These are phyloP conservation scores for Meteorus sp. DNA, from an alignment of 1,140 invertebrate species.

Conservation along the genomic window DNA sequence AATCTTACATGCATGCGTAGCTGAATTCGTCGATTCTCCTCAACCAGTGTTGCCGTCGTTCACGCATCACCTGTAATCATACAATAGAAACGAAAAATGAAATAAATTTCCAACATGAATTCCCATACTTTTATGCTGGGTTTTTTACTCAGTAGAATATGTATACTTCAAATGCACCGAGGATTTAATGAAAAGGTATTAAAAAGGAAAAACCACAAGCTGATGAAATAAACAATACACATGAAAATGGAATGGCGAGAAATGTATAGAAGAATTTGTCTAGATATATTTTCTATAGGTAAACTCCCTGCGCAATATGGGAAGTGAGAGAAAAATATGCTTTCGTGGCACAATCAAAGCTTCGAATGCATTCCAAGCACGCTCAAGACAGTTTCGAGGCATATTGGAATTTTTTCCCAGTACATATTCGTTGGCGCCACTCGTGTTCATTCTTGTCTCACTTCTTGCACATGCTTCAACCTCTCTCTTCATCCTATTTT, in stretches of 20 bases:
- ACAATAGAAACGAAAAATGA: conserved; percentile 9
- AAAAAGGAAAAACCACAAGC: no score
- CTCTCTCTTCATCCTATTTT: no score
- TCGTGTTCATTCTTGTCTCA: no score
- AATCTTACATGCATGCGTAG: neutral
- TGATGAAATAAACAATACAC: no score
- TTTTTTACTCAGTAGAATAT: no score
- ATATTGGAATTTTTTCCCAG: conserved; percentile 48
- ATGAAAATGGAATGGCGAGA: neutral
- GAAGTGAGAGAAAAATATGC: conserved; percentile 47
- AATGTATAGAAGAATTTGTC: neutral
- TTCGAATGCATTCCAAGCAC: conserved; percentile 47
- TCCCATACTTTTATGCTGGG: no score
- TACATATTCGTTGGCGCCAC: no score
- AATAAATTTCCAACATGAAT: no score
- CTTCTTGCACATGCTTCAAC: no score
- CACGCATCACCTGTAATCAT: conserved; percentile 43
- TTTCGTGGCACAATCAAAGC: conserved; percentile 48
- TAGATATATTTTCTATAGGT: conserved; percentile 12
- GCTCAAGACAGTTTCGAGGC: conserved; percentile 41
- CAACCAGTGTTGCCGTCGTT: conserved; percentile 8
- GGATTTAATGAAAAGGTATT: no score
- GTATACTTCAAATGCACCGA: no score
- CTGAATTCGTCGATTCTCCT: conserved; percentile 1
- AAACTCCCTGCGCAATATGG: conserved; percentile 34